A percentile compares a stretch with the other conserved stretches of the same genome.
Conservation (phyloP, 53 echinoderm and acorn worm genomes). For the Arbacia lixula region DNA sequence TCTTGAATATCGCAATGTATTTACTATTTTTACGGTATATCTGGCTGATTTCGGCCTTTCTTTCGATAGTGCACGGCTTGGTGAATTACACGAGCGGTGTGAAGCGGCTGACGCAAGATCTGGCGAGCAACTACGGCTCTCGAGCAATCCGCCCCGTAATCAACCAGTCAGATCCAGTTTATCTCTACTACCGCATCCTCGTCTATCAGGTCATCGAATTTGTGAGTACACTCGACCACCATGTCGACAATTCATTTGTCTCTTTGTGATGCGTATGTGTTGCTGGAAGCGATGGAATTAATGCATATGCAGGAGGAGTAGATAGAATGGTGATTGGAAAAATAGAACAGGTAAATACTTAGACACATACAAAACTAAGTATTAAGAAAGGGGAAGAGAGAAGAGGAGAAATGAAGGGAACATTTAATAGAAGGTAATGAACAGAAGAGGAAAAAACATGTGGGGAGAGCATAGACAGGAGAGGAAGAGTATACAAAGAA, state of each 20-base stretch:
- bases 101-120: background rate
- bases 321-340: too few relatives aligned
- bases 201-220: conserved; percentile 56
- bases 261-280: too few relatives aligned
- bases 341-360: background rate
- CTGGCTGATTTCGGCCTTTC: too few relatives aligned
- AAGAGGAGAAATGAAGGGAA: background rate
- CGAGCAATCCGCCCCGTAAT: conserved; percentile 4
- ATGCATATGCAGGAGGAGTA: too few relatives aligned
- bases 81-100: conserved; percentile 4
- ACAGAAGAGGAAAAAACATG: background rate
- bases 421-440: background rate
- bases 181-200: conserved; percentile 26
- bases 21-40: too few relatives aligned
- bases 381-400: background rate
- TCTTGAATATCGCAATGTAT: too few relatives aligned
- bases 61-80: background rate
- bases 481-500: too few relatives aligned
- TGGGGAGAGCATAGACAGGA: background rate
- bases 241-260: background rate
- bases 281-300: too few relatives aligned
- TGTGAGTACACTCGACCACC: conserved; percentile 33
- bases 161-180: conserved; percentile 1
- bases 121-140: conserved; percentile 9
- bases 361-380: background rate